Evolutionary conservation across 1,140 invertebrate species (phyloP), one percentile per base, ranked within the genome.

Genomic region (Meloidogyne chitwoodi): DNA sequence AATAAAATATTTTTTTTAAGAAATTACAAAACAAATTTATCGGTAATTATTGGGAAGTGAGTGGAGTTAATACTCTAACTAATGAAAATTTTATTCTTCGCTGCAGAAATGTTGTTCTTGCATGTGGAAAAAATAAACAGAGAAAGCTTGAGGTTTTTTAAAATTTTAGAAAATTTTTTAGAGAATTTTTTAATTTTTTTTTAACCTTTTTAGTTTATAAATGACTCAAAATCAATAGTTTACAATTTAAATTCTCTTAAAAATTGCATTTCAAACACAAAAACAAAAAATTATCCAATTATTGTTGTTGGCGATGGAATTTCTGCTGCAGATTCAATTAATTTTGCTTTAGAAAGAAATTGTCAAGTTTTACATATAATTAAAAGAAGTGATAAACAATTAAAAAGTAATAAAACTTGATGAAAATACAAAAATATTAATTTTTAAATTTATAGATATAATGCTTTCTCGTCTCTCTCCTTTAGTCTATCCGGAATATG

Each of bases 221-320:
- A 22, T 24, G 16, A 74, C 26, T 63, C 68, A 24, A 64, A 62
- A 24, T 83, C 77, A 29, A 63, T 84, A 10, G 81, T 84, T 14
- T 84, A 84, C 56, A 75, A 79, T 44, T 65, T 82, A 16, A 61
- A 41, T 14, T 48, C 68, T 6, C 61, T 86, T 14, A 79, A 83
- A 48, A 66, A 78, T 27, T 24, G 67, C 3, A 22, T 83, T 22
- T 27, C 27, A 64, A 61, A 73, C 11, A 63, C 27, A 12, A n/a
- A 19, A 64, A 19, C 26, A 61, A 27, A 38, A 31, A 41, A 34
- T 10, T 34, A 76, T 26, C 62, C 74, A 41, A 83, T 85, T 2
- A 68, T 85, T 4, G 79, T 85, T 14, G 79, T 85, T 27, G 84
- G 84, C 1, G 84, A 85, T 67, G 84, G 84, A 72, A 85, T 85